These are phyloP conservation scores for Nannoperca obscura DNA, from an alignment of 2,797 vertebrate species.

Conservation along the genomic window DNA sequence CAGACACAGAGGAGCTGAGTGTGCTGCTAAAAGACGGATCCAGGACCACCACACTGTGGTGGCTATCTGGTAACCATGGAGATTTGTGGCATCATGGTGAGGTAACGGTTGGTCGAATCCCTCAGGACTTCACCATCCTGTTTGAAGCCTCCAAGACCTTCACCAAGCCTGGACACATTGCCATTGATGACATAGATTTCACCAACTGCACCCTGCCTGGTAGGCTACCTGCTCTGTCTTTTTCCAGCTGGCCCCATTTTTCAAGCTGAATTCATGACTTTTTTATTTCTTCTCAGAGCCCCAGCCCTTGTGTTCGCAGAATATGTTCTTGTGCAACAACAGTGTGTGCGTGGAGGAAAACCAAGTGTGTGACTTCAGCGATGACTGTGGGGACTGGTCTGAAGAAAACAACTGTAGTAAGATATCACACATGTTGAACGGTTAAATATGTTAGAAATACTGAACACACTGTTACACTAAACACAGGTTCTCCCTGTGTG, in stretches of 20 bases:
- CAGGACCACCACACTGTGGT: slow-evolving; percentile 77
- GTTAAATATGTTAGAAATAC: neutral
- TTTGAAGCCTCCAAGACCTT: slow-evolving; percentile 81
- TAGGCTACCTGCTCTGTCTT: slow-evolving; percentile 35
- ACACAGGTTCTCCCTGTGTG: neutral
- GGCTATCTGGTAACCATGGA: slow-evolving; percentile 74
- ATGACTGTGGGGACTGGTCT: slow-evolving; percentile 85
- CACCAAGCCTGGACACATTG: slow-evolving; percentile 73
- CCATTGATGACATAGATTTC: slow-evolving; percentile 84
- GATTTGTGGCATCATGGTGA: slow-evolving; percentile 75
- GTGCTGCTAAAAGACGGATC: slow-evolving; percentile 71
- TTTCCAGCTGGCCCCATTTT: neutral
- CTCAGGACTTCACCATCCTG: slow-evolving; percentile 76
- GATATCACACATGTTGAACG: slow-evolving; percentile 6
- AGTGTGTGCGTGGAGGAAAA: slow-evolving; percentile 77
- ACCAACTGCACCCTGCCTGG: slow-evolving; percentile 81
- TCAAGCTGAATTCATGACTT: neutral
- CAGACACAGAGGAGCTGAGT: slow-evolving; percentile 74
- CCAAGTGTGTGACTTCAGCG: slow-evolving; percentile 84
- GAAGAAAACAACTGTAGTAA: slow-evolving; percentile 85
- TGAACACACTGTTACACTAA: neutral
- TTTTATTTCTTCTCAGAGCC: slow-evolving; percentile 66
- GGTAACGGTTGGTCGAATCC: slow-evolving; percentile 73
- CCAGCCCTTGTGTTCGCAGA: slow-evolving; percentile 72
- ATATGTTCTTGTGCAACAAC: slow-evolving; percentile 80